These are phyloP conservation scores for Synanthedon tipuliformis DNA, from an alignment of 2,888 invertebrate species.

Conservation along the genomic window DNA sequence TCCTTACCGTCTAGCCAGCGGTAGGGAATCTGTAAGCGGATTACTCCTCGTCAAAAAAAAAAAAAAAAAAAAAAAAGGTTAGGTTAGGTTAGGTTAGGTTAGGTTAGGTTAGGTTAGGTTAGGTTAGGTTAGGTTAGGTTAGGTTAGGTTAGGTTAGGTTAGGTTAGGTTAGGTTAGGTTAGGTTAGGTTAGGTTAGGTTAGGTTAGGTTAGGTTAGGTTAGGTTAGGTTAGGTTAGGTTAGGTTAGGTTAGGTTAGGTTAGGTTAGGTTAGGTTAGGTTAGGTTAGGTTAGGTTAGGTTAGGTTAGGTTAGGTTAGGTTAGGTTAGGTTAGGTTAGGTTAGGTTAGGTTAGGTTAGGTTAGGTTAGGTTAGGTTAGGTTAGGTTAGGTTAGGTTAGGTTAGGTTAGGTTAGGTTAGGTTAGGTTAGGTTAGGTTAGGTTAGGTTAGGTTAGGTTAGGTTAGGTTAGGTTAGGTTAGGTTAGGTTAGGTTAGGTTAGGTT, in stretches of 20 bases:
- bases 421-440: background rate
- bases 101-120: constrained; percentile 5
- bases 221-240: background rate
- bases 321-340: constrained; percentile 1
- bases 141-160: constrained; percentile 3
- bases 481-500: constrained; percentile 1
- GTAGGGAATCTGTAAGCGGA: no score
- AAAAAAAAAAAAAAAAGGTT: no score
- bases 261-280: constrained; percentile 1
- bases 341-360: constrained; percentile 1
- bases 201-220: constrained; percentile 3
- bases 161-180: constrained; percentile 1
- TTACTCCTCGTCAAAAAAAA: no score
- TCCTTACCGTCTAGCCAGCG: no score
- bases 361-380: constrained; percentile 1
- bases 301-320: constrained; percentile 1
- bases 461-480: constrained; percentile 3
- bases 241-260: constrained; percentile 1
- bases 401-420: background rate
- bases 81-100: constrained; percentile 2
- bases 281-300: constrained; percentile 1
- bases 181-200: constrained; percentile 3
- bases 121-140: constrained; percentile 6
- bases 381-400: background rate
- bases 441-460: constrained; percentile 2